Percentiles rank a stretch among this genome's conserved stretches.
phyloP scores from a whole-genome alignment of 2,888 invertebrate genomes.

The Drosophila austrosaltans region DNA sequence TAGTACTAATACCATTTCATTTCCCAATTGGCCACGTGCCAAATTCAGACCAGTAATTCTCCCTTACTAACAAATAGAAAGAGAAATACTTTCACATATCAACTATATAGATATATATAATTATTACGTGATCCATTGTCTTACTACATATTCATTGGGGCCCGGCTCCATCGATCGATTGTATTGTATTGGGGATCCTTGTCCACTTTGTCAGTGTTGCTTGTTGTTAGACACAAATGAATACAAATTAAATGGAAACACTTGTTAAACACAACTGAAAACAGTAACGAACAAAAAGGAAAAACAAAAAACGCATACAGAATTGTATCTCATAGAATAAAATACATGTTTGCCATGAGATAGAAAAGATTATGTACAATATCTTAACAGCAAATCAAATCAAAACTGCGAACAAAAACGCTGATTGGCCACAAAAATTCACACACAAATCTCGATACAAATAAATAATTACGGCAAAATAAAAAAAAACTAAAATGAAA shows the following conservation, averaged over 20 bases:
- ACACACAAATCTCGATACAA: constrained; percentile 71
- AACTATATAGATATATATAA: constrained; percentile 19
- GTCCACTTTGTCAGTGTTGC: constrained; percentile 72
- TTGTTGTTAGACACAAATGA: constrained; percentile 65
- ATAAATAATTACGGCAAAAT: constrained; percentile 71
- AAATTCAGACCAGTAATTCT: too few relatives aligned
- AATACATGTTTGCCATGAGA: constrained; percentile 74
- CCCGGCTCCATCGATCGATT: constrained; percentile 32
- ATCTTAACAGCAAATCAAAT: constrained; percentile 74
- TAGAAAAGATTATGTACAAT: constrained; percentile 66
- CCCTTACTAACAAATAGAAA: not conserved
- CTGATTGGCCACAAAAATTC: constrained; percentile 79
- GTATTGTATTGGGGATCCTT: constrained; percentile 56
- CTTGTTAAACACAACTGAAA: constrained; percentile 64
- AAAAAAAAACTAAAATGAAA: constrained; percentile 18
- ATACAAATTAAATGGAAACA: constrained; percentile 72
- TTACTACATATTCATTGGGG: constrained; percentile 54
- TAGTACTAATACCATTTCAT: constrained; percentile 45
- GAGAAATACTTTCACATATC: constrained; percentile 60
- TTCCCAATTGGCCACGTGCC: constrained; percentile 63
- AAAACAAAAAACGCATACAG: constrained; percentile 29
- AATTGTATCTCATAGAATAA: constrained; percentile 71
- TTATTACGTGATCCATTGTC: constrained; percentile 15
- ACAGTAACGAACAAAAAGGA: constrained; percentile 46
- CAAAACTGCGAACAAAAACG: constrained; percentile 76